Evolutionary conservation across 1,140 invertebrate genomes (phyloP), one percentile per base, ranked within the genome.

Genomic region (Apis florea): DNA sequence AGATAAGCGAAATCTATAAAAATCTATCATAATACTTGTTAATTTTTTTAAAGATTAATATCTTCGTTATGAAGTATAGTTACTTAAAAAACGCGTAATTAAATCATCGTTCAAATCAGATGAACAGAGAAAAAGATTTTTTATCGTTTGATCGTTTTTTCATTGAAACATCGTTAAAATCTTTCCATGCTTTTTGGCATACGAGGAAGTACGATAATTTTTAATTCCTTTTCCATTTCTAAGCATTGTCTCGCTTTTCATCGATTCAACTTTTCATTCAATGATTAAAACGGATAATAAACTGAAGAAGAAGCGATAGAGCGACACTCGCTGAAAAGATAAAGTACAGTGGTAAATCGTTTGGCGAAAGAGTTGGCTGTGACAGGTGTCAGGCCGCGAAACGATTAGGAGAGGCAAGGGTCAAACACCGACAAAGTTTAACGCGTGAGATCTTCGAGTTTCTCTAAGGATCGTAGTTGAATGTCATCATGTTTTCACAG

Each of bases 321-420:
- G 31, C 61, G 15, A 11, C 15, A 26, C 10, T 12, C 15, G 15
- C 10, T 3, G 51, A 19, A 63, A 31, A 24, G 61, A 31, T 9
- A 10, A 19, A 26, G 17, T 63, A 8, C 15, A 19, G 26, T 31
- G 61, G 26, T 15, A 10, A 63, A 3, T 31, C 24, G 59, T 61
- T 26, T 4, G 59, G 24, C 61, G 19, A 0, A 8, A 67, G 64
- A 67, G 21, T 40, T 11, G 64, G 47, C 61, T 47, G 2, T 81
- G 79, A 77, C 79, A 82, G 79, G 79, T 82, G 79, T 82, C 73
- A 63, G 79, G 13, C 70, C 74, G 81, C 53, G 77, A 64, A 54
- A 40, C 75, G 85, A 68, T 84, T 67, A 40, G 64, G 31, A 70
- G 53, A 53, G 47, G 17, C 31, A 53, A 71, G 76, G 56, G 66